These are phyloP conservation scores for Platanista minor DNA, from an alignment of 2,113 vertebrate genomes.

Conservation along the genomic window DNA sequence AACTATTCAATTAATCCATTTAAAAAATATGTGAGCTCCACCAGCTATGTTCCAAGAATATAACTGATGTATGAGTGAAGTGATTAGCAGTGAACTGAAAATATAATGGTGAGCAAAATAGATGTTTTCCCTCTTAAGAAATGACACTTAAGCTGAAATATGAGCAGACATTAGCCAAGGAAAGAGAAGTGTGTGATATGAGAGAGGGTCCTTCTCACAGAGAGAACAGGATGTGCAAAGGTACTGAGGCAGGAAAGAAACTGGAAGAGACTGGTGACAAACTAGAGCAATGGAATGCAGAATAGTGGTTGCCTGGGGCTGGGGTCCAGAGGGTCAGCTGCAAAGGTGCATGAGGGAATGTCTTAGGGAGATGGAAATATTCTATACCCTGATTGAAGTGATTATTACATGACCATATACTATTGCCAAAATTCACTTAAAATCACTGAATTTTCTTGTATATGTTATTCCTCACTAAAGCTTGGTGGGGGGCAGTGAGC, in stretches of 20 bases:
- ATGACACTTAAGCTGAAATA: background rate
- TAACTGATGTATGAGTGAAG: background rate
- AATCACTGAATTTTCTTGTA: background rate
- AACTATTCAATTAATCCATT: background rate
- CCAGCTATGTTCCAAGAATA: background rate
- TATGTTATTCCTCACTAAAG: background rate
- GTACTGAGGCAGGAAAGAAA: background rate
- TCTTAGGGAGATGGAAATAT: background rate
- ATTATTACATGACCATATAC: background rate
- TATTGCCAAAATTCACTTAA: background rate
- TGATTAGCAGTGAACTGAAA: background rate
- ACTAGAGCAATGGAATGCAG: background rate
- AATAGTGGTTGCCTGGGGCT: background rate
- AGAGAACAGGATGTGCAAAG: background rate
- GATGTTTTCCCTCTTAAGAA: background rate
- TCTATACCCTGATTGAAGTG: background rate
- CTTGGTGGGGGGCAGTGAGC: background rate
- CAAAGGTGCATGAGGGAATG: rapidly evolving
- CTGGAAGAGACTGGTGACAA: background rate
- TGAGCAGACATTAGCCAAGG: background rate
- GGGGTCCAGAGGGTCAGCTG: no score
- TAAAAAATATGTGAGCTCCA: background rate
- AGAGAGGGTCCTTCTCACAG: background rate
- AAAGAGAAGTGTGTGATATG: background rate
- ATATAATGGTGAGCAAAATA: background rate